Evolutionary conservation across 2,113 vertebrate genomes (phyloP).

Genomic region (Delphinus delphis): DNA sequence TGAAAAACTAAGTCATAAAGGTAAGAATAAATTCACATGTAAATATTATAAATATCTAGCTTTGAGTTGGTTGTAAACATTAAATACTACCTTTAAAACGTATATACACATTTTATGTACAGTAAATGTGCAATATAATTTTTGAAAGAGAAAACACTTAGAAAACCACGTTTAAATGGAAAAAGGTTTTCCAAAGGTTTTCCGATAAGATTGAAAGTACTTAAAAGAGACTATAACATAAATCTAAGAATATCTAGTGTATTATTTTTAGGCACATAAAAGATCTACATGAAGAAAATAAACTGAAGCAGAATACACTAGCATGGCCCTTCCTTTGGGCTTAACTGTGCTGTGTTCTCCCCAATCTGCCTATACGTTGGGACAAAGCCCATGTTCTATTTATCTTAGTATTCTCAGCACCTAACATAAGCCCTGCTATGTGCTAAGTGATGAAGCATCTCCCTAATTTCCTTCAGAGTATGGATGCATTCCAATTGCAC

Average conservation of each 20-base stretch:
- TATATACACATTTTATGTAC: not conserved
- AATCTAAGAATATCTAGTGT: not conserved
- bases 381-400: not conserved
- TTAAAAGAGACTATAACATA: slow-evolving; percentile 7
- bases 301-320: not conserved
- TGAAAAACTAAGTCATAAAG: not conserved
- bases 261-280: not conserved
- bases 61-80: not conserved
- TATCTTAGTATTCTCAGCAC: not conserved
- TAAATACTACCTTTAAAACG: not conserved
- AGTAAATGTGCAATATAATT: not conserved
- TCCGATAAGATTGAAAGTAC: slow-evolving; percentile 15
- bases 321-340: not conserved
- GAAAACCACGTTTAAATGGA: not conserved
- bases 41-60: not conserved
- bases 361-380: not conserved
- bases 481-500: not conserved
- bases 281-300: slow-evolving; percentile 26
- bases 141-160: not conserved
- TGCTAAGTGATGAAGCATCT: not conserved
- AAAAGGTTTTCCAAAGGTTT: slow-evolving; percentile 15
- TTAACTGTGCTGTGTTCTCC: not conserved
- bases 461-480: not conserved
- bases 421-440: not conserved
- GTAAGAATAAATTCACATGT: not conserved